Evolutionary conservation across 2,113 vertebrate species (phyloP).

Genomic region (Oplegnathus fasciatus): DNA sequence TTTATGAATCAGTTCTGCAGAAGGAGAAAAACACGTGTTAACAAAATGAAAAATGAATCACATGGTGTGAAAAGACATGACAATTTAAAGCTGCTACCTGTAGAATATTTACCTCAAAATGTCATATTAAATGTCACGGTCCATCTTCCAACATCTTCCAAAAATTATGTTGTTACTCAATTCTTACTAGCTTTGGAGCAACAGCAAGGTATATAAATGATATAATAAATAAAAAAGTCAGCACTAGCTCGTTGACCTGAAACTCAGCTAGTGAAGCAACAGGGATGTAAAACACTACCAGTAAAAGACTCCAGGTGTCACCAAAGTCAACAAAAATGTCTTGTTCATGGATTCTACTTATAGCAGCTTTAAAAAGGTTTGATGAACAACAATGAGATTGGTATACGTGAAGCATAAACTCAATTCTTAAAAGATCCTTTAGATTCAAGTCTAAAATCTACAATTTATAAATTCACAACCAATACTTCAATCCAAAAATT

Average conservation of each 20-base stretch:
- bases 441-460: background rate
- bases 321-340: background rate
- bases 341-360: conserved; percentile 15
- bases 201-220: background rate
- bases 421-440: conserved; percentile 55
- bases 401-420: conserved; percentile 43
- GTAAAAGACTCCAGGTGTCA: background rate
- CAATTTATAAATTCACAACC: background rate
- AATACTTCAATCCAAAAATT: background rate
- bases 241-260: background rate
- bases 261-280: background rate
- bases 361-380: conserved; percentile 71
- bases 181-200: background rate
- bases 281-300: background rate
- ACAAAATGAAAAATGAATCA: conserved; percentile 69
- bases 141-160: background rate
- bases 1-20: conserved; percentile 68
- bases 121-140: background rate
- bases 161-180: background rate
- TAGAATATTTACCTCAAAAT: conserved; percentile 11
- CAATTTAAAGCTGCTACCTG: conserved; percentile 69
- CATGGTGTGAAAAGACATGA: conserved; percentile 37
- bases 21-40: conserved; percentile 52
- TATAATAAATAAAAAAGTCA: background rate
- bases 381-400: conserved; percentile 51